Evolutionary conservation across 2,888 invertebrate species (phyloP), one percentile per base, ranked within the genome.

Genomic region (Pterostichus madidus): DNA sequence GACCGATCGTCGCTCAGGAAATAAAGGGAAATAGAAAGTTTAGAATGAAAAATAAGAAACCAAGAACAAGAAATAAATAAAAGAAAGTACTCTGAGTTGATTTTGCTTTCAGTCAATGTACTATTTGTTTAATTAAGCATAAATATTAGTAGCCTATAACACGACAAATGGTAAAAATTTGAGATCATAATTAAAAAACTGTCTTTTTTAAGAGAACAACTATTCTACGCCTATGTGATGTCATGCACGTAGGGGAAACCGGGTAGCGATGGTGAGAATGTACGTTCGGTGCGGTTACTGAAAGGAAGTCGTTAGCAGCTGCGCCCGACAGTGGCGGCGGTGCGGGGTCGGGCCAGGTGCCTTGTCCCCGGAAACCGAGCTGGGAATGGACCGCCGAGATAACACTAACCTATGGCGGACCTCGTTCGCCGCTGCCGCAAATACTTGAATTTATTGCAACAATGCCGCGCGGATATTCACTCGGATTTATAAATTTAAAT

Each of bases 231-330:
- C 39, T 8, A 39, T 6, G 39, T 0, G 5, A 39, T 7, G 39
- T 5, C 39, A 39, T 39, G 39, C 5, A 39, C 5, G 39, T 39
- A 7, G 39, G 39, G 6, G 6, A 52, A n/a, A n/a, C 5, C 13
- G 52, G 13, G 52, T 13, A 52, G 52, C n/a, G 24, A 24, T 24
- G 24, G 24, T 24, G 24, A 24, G 24, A 24, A 24, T 24, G 24
- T 24, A 24, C 24, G 24, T 24, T 24, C 24, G 52, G n/a, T 52
- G 75, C 32, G 75, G 75, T 75, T 75, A 75, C 49, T 52, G 73
- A 81, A 61, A 81, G 81, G 81, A 81, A 81, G 75, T 81, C 81
- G 75, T 81, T 81, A 81, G 81, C 75, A 81, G 75, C 56, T 81
- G 80, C 73, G 80, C 77, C 31, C 39, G 7, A 44, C 49, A 32